Evolutionary conservation across 2,888 invertebrate species (phyloP), one percentile per base, ranked within the genome.

Genomic region (Eristalinus aeneus): DNA sequence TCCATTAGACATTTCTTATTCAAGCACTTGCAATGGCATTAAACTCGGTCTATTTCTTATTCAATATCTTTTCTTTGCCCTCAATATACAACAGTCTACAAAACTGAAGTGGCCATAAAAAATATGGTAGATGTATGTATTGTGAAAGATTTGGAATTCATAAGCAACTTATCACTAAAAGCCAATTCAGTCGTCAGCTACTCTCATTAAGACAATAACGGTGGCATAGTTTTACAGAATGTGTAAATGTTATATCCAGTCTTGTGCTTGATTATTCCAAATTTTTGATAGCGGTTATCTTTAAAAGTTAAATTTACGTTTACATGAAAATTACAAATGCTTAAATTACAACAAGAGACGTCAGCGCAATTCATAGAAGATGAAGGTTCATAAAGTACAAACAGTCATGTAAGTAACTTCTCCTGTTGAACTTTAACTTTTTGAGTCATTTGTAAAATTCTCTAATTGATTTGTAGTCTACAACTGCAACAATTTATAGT

Each of bases 91-190:
- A n/a, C 23, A 16, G 36, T n/a, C 56, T 16, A 46, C 16, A 58
- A 69, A 69, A 58, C 36, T 69, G 27, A 69, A 69, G 69, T 69
- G 58, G 23, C 69, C 27, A 69, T 69, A 69, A 69, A 69, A 56
- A 32, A 46, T 23, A 54, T 46, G 16, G 46, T 16, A 46, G 16
- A n/a, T 31, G 31, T 31, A 65, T 32, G 27, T 68, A 36, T 53
- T 56, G 34, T 56, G 53, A 54, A 53, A 65, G 20, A 46, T 46
- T 39, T 53, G 31, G 27, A 65, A 67, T 16, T 53, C 10, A 67
- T 46, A 67, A 16, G 46, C n/a, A 8, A 32, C 56, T 56, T 32
- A 22, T 32, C 20, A 54, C 20, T 34, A 22, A 32, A 56, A 68
- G 56, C 56, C 56, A 46, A 46, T 46, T 46, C 46, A 46, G 46